phyloP scores from a whole-genome alignment of 1,140 invertebrate species.

The Aporrectodea caliginosa region DNA sequence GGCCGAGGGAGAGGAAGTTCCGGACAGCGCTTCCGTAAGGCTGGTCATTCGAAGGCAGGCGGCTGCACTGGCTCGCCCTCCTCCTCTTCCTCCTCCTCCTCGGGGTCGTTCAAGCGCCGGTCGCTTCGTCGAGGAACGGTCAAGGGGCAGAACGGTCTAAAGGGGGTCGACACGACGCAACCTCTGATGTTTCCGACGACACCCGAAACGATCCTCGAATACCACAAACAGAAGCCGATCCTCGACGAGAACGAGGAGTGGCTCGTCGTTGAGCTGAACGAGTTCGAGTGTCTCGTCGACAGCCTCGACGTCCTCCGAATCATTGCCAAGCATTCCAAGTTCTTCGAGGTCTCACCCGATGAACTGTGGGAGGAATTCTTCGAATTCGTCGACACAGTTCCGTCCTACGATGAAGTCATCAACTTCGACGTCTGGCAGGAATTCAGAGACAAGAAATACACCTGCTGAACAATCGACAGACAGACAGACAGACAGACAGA shows the following conservation, averaged over 20 bases:
- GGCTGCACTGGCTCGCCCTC: no score
- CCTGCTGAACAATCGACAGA: no score
- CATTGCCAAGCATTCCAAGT: constrained; percentile 33
- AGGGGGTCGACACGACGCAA: constrained; percentile 13
- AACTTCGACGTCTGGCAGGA: constrained; percentile 33
- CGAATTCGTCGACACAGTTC: constrained; percentile 33
- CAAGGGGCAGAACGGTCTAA: no score
- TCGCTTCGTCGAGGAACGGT: no score
- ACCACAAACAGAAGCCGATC: constrained; percentile 30
- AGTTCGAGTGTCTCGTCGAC: constrained; percentile 32
- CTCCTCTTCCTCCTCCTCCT: no score
- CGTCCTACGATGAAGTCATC: constrained; percentile 31
- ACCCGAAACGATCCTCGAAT: constrained; percentile 29
- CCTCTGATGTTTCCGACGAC: constrained; percentile 24
- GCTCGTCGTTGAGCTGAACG: constrained; percentile 32
- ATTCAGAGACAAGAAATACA: constrained; percentile 31
- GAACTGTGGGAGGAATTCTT: constrained; percentile 35
- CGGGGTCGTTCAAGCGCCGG: no score
- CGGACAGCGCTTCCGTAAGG: no score
- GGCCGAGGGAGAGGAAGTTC: no score
- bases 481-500: no score
- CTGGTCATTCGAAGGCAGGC: no score
- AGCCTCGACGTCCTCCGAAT: constrained; percentile 24
- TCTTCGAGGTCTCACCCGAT: constrained; percentile 30
- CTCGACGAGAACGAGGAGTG: constrained; percentile 30